Percentiles rank a stretch among this genome's conserved stretches.
These are phyloP conservation scores for Pseudomyrmex gracilis DNA, from an alignment of 1,140 invertebrate genomes.

Conservation along the genomic window DNA sequence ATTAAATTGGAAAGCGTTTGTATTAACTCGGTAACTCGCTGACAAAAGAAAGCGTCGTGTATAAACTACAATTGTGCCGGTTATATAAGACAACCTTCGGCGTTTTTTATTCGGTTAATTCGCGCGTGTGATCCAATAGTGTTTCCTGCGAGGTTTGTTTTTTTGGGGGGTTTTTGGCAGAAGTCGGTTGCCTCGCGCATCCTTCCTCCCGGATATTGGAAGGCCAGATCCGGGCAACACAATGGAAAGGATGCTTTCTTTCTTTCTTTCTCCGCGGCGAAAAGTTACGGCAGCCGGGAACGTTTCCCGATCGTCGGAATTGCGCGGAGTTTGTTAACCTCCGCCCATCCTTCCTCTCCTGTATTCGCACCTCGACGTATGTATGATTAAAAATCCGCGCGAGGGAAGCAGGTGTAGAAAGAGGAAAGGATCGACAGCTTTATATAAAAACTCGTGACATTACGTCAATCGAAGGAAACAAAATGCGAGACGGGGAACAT, in stretches of 20 bases:
- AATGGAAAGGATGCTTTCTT: conserved; percentile 14
- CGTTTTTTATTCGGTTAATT: conserved; percentile 37
- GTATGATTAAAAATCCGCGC: conserved; percentile 22
- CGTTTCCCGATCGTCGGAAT: not conserved
- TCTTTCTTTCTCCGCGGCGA: not conserved
- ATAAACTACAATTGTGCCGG: conserved; percentile 12
- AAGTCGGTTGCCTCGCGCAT: conserved; percentile 11
- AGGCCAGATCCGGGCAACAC: not conserved
- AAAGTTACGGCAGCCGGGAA: conserved; percentile 24
- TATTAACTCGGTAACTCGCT: not conserved
- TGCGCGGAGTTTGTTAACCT: conserved; percentile 25
- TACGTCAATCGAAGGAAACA: not conserved
- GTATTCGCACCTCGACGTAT: not conserved
- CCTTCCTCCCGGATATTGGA: conserved; percentile 43
- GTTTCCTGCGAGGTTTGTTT: conserved; percentile 25
- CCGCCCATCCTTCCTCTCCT: no score
- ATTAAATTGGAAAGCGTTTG: not conserved
- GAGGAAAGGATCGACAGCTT: not conserved
- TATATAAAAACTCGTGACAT: conserved; percentile 25
- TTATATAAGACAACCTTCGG: not conserved
- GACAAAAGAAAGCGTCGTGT: not conserved
- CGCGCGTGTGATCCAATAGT: conserved; percentile 37
- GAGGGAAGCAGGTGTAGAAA: not conserved
- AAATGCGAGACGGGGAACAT: no score
- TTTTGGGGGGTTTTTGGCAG: conserved; percentile 27